Base-by-base conservation (phyloP, 1,140 invertebrate genomes). In the Nasonia giraulti region DNA sequence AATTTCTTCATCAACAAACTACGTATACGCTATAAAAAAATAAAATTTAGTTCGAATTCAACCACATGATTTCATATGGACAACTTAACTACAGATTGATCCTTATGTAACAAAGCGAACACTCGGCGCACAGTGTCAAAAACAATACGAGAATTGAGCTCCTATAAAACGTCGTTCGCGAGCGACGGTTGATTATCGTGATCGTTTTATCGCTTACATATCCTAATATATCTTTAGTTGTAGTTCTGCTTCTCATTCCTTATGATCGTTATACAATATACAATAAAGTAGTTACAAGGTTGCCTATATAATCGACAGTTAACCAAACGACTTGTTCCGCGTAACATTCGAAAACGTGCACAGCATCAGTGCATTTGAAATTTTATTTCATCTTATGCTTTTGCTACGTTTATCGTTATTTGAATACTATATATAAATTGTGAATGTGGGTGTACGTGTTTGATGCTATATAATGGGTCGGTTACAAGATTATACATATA, bases 101-200 rank as follows among this genome's bases (percentile, higher is more conserved):
- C 44, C 55, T 40, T 71, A 33, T 33, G 7, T 11, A 62, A 69
- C 14, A 33, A 69, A 77, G 17, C 77, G 66, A 80, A 85, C 83
- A 85, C 78, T 81, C 80, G 27, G 79, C 80, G 77, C 82, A 84
- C 81, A 84, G 84, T 83, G 75, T 86, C n/a, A 84, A 84, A 82
- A 84, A 84, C 85, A 84, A 79, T 83, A 85, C 82, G 44, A 86
- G 14, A 88, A 88, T 87, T 83, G 78, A 87, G 86, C 80, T 85
- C 31, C 81, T 86, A 86, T 81, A 82, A 47, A 84, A 14, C 11
- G 27, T 74, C 44, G 12, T 55, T 68, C 68, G 62, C 10, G 47
- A 14, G 27, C 73, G 73, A 44, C 81, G 50, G n/a, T 68, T 83
- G 66, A 83, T 78, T 82, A 77, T 82, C 81, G 2, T 37, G 62